Base-by-base conservation (phyloP, 2,888 invertebrate genomes). In the Silvanus unidentatus region DNA sequence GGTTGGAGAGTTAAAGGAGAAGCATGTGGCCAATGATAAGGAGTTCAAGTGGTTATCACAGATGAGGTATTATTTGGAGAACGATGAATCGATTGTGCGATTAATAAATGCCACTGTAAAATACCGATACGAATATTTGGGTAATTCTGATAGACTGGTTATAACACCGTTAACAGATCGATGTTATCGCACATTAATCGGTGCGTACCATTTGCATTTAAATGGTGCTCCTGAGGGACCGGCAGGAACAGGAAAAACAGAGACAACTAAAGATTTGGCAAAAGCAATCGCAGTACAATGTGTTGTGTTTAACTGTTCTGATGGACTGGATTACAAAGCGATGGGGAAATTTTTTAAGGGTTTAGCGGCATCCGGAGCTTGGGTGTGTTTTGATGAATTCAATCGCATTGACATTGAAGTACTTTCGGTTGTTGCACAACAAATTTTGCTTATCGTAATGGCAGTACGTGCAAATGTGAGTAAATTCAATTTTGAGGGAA, bases 231-330 rank as follows among this genome's bases (percentile, higher is more conserved):
- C 86, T 0, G 87, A 88, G 72, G 88, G 88, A 0, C 91, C 91
- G 0, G 87, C 88, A 0, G 90, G 91, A 0, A 91, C 91, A 0
- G 92, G 92, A 0, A 92, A 92, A 74, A 92, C 91, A 0, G 92
- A 92, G 74, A 90, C 91, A 12, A 88, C 88, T 0, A 95, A 95
- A 74, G 94, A 95, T 74, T 75, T 95, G 52, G 92, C 92, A 3
- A 91, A 93, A 72, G 93, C 93, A 0, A 65, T 95, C 39, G 95
- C 93, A 0, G 90, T 94, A 1, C 92, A 92, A 64, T 90, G 90
- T 65, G 84, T 91, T 0, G 88, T 90, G 1, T 91, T 91, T 68
- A 90, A 89, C 69, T 91, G 90, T 66, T 90, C 90, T 0, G 89
- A 88, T 64, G 88, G 88, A 9, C 73, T 91, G 48, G 89, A 90